Conservation (phyloP, 1,140 invertebrate genomes). For the Calycopis cecrops region DNA sequence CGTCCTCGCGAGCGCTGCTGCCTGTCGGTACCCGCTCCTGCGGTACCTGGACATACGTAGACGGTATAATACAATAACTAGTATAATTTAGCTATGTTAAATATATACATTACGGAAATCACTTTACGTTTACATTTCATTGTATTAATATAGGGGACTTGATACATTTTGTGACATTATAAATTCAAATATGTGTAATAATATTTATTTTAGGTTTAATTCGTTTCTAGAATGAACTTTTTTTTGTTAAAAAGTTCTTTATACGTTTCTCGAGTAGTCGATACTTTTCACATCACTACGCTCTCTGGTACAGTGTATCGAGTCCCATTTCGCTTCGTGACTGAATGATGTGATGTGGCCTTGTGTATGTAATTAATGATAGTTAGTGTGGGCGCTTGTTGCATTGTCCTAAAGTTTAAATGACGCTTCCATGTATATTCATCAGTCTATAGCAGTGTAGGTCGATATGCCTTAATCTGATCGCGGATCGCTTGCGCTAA, state of each 20-base stretch:
- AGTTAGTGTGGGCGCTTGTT: conserved; percentile 65
- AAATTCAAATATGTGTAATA: not conserved
- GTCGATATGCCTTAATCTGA: conserved; percentile 57
- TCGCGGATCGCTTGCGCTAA: conserved; percentile 50
- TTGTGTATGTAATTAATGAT: conserved; percentile 64
- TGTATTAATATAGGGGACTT: conserved; percentile 21
- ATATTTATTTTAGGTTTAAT: not conserved
- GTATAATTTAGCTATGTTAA: conserved; percentile 32
- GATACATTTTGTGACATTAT: conserved; percentile 1
- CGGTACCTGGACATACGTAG: conserved; percentile 33
- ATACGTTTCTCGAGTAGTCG: not conserved
- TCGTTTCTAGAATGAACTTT: conserved; percentile 7
- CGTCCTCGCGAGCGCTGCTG: conserved; percentile 35
- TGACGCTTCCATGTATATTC: conserved; percentile 28
- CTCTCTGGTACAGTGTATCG: conserved; percentile 25
- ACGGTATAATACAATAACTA: conserved; percentile 58
- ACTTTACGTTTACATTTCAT: conserved; percentile 31
- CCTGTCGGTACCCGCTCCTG: not conserved
- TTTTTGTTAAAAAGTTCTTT: conserved; percentile 14
- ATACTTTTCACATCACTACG: conserved; percentile 8
- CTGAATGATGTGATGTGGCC: conserved; percentile 73
- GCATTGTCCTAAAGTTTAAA: conserved; percentile 50
- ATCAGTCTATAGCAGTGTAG: conserved; percentile 50
- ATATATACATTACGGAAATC: conserved; percentile 31
- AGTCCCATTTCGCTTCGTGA: conserved; percentile 61